Base-by-base conservation (phyloP, 2,888 invertebrate genomes). In the Girardia tigrina region DNA sequence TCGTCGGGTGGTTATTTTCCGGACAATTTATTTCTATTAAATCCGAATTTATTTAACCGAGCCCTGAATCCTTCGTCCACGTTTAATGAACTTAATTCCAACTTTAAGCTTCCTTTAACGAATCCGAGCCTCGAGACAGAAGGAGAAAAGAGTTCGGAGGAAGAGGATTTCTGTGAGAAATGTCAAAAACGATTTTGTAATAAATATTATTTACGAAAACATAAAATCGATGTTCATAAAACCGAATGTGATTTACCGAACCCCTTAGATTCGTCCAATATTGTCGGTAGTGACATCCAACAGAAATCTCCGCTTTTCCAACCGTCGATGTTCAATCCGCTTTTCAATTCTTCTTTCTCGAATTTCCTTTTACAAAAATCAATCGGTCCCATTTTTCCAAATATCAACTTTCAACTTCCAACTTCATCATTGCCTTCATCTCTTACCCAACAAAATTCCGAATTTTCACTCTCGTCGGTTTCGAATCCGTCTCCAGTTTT, bases 171-270 rank as follows among this genome's bases (percentile, higher is more conserved):
- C 77, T 85, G 85, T 80, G 83, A 84, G 77, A 80, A 84, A n/a
- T 85, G 85, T 79, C 81, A 84, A 80, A 85, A 84, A 78, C 83
- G 84, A 78, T 85, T 85, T 79, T 84, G 85, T 79, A 85, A 84
- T 81, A 84, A 84, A 80, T 85, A 85, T 81, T 85, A 84, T 81
- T 82, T 85, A 80, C 82, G 82, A 78, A 84, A 84, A 77, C 85
- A 85, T 79, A 83, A 83, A 79, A 80, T 81, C 74, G 84, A 85
- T 80, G 83, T 85, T 69, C 85, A 85, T 79, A 56, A 56, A 56
- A 23, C n/a, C n/a, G 56, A 56, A 56, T 56, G 56, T 56, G 56
- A 56, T 56, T 56, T 56, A 56, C n/a, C 56, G 23, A 56, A 56
- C 23, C 56, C n/a, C n/a, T 4, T 56, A 6, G 56, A 56, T 56